A percentile compares a stretch with the other conserved stretches of the same genome.
Evolutionary conservation across 2,113 vertebrate genomes (phyloP).

Genomic region (Spea multiplicata): DNA sequence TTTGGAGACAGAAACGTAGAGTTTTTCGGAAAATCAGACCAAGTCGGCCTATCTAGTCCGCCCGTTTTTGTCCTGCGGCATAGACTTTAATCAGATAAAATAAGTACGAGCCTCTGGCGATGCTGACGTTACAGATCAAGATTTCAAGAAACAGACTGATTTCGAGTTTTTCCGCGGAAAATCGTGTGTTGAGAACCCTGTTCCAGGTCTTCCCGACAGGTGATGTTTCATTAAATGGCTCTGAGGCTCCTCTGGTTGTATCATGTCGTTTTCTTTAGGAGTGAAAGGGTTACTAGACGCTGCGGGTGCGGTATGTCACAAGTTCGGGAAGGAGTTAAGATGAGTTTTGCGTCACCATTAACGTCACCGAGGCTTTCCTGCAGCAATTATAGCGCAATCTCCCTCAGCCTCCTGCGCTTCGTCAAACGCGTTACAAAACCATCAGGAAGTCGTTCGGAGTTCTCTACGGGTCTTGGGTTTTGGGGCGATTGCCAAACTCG

Average conservation of each 20-base stretch:
- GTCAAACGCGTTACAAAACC: background rate
- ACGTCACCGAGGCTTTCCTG: background rate
- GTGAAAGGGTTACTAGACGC: background rate
- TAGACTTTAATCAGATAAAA: no score
- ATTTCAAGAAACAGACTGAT: background rate
- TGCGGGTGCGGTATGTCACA: background rate
- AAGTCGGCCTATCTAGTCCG: no score
- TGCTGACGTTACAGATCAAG: background rate
- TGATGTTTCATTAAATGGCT: background rate
- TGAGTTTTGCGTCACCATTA: background rate
- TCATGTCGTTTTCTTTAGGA: background rate
- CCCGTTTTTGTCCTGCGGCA: no score
- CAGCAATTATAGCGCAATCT: background rate
- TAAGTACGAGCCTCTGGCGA: no score
- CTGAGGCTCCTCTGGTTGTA: background rate
- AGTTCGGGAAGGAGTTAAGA: background rate
- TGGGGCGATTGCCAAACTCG: background rate
- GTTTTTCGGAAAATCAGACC: no score
- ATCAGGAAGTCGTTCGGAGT: background rate
- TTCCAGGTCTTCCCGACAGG: background rate
- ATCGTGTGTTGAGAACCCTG: background rate
- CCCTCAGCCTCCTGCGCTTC: background rate
- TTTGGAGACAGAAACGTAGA: no score
- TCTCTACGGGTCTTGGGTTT: background rate
- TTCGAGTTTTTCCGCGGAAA: background rate